Conservation (phyloP, 2,113 vertebrate species). For the Orthonyx spaldingii region DNA sequence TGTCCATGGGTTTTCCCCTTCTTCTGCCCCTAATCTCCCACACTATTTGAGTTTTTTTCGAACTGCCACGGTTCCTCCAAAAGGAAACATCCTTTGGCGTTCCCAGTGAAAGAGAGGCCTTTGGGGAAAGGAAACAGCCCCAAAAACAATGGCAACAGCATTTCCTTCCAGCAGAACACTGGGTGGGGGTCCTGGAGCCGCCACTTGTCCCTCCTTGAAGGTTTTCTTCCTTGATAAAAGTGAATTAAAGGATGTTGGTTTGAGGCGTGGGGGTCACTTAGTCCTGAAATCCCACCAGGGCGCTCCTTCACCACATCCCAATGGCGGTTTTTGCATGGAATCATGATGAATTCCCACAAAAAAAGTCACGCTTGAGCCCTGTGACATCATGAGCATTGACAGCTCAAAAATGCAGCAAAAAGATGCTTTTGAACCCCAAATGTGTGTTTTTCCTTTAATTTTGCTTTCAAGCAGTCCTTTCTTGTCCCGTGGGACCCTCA, state of each 20-base stretch:
- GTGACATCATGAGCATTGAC: rapidly evolving
- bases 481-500: background rate
- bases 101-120: background rate
- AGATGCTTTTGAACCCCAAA: background rate
- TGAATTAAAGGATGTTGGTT: background rate
- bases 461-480: background rate
- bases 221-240: background rate
- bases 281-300: background rate
- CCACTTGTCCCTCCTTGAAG: background rate
- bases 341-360: rapidly evolving
- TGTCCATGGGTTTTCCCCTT: rapidly evolving
- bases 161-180: conserved; percentile 3
- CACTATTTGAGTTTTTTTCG: background rate
- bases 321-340: rapidly evolving
- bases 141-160: conserved; percentile 18
- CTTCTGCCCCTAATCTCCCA: rapidly evolving
- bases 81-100: background rate
- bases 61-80: rapidly evolving
- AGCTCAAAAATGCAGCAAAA: background rate
- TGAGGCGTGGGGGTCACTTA: rapidly evolving
- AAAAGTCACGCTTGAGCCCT: rapidly evolving
- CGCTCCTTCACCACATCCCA: rapidly evolving
- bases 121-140: conserved; percentile 41
- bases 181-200: background rate
- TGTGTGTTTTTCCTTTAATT: background rate